Conservation (phyloP, 2,888 invertebrate genomes). For the Trileptium ribeirensis region DNA sequence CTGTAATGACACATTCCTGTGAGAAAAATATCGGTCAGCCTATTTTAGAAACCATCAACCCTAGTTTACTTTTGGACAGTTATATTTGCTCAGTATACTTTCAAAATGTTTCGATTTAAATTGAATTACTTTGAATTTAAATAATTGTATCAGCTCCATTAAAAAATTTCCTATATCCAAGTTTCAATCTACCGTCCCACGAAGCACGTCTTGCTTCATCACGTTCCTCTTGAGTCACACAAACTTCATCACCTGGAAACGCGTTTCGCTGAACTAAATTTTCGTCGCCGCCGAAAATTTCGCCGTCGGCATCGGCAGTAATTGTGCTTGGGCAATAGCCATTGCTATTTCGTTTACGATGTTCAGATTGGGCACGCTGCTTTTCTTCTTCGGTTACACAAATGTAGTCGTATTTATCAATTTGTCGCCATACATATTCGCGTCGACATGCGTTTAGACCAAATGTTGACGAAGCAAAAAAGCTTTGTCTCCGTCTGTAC, state of each 20-base stretch:
- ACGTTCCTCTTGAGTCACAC: constrained; percentile 9
- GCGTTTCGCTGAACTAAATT: neutral
- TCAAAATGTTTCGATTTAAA: no score
- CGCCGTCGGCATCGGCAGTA: neutral
- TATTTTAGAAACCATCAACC: no score
- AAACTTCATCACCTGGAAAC: neutral
- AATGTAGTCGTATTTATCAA: constrained; percentile 47
- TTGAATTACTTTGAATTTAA: no score
- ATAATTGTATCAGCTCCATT: constrained; percentile 3
- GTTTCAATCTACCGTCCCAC: neutral
- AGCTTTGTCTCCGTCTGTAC: neutral
- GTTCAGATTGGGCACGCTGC: neutral
- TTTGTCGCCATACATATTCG: constrained; percentile 42
- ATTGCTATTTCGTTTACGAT: no score
- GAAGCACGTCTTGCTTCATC: neutral
- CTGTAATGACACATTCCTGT: no score
- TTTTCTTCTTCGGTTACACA: constrained; percentile 37
- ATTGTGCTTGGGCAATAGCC: neutral
- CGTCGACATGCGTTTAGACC: constrained; percentile 25
- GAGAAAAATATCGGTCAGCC: no score
- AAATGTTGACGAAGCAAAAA: neutral
- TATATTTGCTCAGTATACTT: no score
- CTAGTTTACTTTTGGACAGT: no score
- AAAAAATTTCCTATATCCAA: constrained; percentile 14
- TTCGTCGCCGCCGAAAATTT: neutral